Percentiles rank a stretch among this genome's conserved stretches.
Evolutionary conservation across 2,797 vertebrate species (phyloP).

Genomic region (Microtus agrestis): DNA sequence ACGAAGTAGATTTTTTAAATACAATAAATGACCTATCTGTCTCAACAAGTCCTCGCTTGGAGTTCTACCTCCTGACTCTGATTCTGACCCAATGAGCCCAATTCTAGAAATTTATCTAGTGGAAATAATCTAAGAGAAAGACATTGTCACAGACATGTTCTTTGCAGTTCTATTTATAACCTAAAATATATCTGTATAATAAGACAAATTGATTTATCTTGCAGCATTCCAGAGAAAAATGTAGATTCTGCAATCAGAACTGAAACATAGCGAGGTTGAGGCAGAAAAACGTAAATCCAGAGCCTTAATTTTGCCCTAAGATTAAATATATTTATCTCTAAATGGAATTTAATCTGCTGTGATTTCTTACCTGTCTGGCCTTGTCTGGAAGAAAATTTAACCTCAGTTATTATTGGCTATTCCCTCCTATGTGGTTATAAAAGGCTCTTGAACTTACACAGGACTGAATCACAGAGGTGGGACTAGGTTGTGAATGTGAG

Average conservation of each 20-base stretch:
- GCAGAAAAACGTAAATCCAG: constrained; percentile 61
- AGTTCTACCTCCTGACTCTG: constrained; percentile 49
- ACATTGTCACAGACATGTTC: constrained; percentile 53
- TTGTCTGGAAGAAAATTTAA: constrained; percentile 52
- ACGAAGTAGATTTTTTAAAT: constrained; percentile 34
- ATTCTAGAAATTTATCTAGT: constrained; percentile 67
- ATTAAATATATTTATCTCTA: constrained; percentile 68
- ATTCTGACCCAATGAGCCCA: constrained; percentile 34
- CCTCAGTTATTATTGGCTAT: not conserved
- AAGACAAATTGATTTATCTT: constrained; percentile 71
- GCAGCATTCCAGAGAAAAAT: constrained; percentile 65
- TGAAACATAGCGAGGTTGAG: constrained; percentile 60
- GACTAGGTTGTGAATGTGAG: not conserved
- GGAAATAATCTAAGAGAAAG: constrained; percentile 71
- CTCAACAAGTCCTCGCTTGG: not conserved
- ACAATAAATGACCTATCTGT: constrained; percentile 35
- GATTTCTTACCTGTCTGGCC: constrained; percentile 38
- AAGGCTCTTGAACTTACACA: not conserved
- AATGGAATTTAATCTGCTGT: constrained; percentile 62
- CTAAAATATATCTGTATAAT: constrained; percentile 45
- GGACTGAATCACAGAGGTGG: not conserved
- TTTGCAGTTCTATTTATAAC: constrained; percentile 66
- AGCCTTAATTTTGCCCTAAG: constrained; percentile 62
- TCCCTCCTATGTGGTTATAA: not conserved
- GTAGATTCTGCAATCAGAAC: constrained; percentile 69